phyloP scores from a whole-genome alignment of 2,888 invertebrate species.

The Apeira syringaria region DNA sequence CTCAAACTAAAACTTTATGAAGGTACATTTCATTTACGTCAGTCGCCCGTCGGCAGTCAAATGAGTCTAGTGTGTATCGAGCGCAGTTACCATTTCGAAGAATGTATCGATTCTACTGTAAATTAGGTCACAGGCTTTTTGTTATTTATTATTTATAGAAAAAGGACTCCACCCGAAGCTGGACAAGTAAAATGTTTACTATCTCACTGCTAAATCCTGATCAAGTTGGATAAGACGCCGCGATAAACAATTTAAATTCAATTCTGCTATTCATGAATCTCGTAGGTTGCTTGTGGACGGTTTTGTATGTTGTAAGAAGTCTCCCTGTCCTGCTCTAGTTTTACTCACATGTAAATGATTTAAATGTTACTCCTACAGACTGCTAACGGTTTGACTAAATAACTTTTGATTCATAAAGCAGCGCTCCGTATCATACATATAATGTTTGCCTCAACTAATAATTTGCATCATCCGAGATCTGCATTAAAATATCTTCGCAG shows the following conservation, averaged over 20 bases:
- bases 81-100: constrained; percentile 27
- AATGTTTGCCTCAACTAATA: no score
- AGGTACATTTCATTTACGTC: constrained; percentile 10
- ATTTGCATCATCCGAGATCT: no score
- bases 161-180: constrained; percentile 29
- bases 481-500: no score
- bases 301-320: neutral
- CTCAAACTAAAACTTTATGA: neutral
- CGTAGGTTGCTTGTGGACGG: neutral
- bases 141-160: constrained; percentile 44
- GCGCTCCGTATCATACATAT: no score
- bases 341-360: no score
- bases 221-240: constrained; percentile 18
- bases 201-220: constrained; percentile 26
- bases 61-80: constrained; percentile 14
- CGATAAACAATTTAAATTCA: constrained; percentile 20
- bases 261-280: constrained; percentile 18
- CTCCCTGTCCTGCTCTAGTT: neutral
- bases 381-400: no score
- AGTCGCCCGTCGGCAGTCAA: constrained; percentile 6
- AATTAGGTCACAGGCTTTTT: constrained; percentile 44
- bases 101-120: constrained; percentile 40
- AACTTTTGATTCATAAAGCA: no score
- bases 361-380: no score
- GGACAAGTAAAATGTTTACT: constrained; percentile 27